A percentile compares a stretch with the other conserved stretches of the same genome.
phyloP scores from a whole-genome alignment of 2,113 vertebrate genomes.

The Emydocephalus ijimae region DNA sequence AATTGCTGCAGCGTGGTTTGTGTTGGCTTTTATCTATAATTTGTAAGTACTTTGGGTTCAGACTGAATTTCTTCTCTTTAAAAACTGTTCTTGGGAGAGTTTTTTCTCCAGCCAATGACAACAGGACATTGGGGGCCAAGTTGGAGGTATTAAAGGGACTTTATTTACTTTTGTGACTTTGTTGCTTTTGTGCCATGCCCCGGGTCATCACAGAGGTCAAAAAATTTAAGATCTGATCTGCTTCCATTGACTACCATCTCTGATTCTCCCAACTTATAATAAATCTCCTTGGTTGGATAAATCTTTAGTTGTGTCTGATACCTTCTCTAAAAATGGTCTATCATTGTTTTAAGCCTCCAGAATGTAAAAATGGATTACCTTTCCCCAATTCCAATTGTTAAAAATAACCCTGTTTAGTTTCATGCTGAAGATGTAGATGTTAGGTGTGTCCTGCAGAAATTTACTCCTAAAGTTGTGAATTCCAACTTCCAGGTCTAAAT shows the following conservation, averaged over 20 bases:
- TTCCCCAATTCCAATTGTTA: not conserved
- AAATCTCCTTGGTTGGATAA: not conserved
- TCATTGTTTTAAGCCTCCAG: not conserved
- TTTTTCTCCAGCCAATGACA: too few relatives aligned
- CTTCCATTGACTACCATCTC: not conserved
- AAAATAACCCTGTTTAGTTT: not conserved
- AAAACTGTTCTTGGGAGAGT: too few relatives aligned
- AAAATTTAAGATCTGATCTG: not conserved
- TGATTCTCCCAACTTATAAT: not conserved
- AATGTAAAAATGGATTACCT: not conserved
- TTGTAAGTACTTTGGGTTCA: too few relatives aligned
- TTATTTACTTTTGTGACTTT: too few relatives aligned
- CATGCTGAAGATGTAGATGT: not conserved
- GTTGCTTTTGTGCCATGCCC: too few relatives aligned
- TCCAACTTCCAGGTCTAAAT: not conserved
- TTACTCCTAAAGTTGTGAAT: not conserved
- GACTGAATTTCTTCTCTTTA: too few relatives aligned
- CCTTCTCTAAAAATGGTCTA: not conserved
- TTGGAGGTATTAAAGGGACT: too few relatives aligned
- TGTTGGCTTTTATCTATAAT: too few relatives aligned
- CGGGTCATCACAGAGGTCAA: not conserved
- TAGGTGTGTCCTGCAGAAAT: not conserved
- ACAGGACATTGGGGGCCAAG: too few relatives aligned
- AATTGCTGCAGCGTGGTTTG: too few relatives aligned
- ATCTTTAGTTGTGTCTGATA: not conserved